Conservation (phyloP, 2,888 invertebrate species). For the Sialis lutaria region DNA sequence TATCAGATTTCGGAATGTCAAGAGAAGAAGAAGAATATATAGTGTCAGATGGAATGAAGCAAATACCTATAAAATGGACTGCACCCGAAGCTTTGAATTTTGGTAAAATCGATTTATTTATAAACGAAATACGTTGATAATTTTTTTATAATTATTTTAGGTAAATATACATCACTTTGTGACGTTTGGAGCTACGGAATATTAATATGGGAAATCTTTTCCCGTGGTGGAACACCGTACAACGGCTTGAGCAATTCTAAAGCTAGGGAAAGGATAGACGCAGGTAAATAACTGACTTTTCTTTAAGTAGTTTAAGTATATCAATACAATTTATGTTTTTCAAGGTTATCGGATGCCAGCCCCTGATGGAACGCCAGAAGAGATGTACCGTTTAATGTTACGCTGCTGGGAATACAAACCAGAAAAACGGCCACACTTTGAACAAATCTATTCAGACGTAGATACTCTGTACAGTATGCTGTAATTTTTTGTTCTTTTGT, state of each 20-base stretch:
- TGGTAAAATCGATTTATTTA: conserved; percentile 32
- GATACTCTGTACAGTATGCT: conserved; percentile 30
- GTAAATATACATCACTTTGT: conserved; percentile 85
- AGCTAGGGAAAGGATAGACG: conserved; percentile 84
- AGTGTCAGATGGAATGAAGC: conserved; percentile 94
- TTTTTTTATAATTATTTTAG: conserved; percentile 26
- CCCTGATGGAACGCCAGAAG: conserved; percentile 73
- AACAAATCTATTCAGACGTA: conserved; percentile 65
- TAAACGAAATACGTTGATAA: neutral
- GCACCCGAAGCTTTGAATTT: conserved; percentile 93
- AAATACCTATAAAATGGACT: conserved; percentile 98
- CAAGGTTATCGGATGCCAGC: conserved; percentile 86
- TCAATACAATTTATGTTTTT: conserved; percentile 7
- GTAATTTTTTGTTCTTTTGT: neutral
- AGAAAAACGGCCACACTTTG: conserved; percentile 81
- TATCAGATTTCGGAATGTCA: conserved; percentile 97
- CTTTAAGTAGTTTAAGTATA: neutral
- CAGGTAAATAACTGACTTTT: conserved; percentile 36
- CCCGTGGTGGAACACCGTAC: conserved; percentile 84
- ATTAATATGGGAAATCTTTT: conserved; percentile 93
- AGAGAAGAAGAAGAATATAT: conserved; percentile 93
- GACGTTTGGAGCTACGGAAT: conserved; percentile 97
- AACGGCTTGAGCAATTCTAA: conserved; percentile 86
- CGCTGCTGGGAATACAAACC: conserved; percentile 90
- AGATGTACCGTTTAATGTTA: conserved; percentile 80